Conservation (phyloP, 2,113 vertebrate genomes). For the Menidia beryllina region DNA sequence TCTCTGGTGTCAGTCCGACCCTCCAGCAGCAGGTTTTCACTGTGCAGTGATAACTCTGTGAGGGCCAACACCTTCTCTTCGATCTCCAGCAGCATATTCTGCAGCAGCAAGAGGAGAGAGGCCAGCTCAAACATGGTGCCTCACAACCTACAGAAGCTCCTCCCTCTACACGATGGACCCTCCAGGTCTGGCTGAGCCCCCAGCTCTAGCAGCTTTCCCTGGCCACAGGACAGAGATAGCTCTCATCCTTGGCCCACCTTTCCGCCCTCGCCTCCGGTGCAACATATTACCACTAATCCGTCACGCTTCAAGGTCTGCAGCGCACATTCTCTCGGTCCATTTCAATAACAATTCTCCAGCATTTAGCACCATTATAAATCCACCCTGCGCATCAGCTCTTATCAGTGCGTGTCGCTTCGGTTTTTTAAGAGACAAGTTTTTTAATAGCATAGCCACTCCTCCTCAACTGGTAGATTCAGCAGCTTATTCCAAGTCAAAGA, state of each 20-base stretch:
- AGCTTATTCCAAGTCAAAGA: constrained; percentile 33
- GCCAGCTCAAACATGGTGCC: constrained; percentile 80
- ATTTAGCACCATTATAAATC: constrained; percentile 20
- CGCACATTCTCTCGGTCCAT: constrained; percentile 26
- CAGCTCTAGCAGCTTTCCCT: constrained; percentile 49
- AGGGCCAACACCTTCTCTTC: constrained; percentile 93
- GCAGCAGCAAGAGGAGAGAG: constrained; percentile 82
- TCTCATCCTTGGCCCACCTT: constrained; percentile 65
- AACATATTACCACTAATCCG: constrained; percentile 75
- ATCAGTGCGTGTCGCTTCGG: constrained; percentile 6
- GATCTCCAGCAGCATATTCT: constrained; percentile 97
- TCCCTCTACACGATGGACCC: constrained; percentile 1
- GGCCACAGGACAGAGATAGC: constrained; percentile 36
- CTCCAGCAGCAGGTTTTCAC: constrained; percentile 92
- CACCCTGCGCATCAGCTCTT: background rate
- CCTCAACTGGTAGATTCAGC: constrained; percentile 24
- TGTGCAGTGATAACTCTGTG: constrained; percentile 92
- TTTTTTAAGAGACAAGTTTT: constrained; percentile 11
- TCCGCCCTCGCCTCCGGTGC: constrained; percentile 37
- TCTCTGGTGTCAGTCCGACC: constrained; percentile 88
- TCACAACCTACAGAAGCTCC: constrained; percentile 7
- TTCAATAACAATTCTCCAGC: constrained; percentile 20
- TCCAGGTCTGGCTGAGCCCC: background rate
- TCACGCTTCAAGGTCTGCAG: constrained; percentile 54
- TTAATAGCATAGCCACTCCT: constrained; percentile 8